Evolutionary conservation across 2,797 vertebrate genomes (phyloP).

Genomic region (Takifugu rubripes): DNA sequence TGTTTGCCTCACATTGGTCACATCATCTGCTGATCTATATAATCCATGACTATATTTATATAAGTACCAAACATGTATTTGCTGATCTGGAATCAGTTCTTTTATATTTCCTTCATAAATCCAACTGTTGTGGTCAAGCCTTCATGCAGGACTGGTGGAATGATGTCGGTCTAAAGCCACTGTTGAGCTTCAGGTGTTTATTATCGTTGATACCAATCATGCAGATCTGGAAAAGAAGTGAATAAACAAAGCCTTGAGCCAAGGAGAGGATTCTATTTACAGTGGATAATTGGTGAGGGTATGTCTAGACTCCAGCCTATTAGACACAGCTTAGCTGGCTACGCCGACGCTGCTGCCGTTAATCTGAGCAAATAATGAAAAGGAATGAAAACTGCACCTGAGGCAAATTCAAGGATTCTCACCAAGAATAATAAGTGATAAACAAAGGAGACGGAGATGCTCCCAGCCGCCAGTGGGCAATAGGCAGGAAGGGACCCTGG

Average conservation of each 20-base stretch:
- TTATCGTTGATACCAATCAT: conserved; percentile 70
- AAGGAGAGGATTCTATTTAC: conserved; percentile 77
- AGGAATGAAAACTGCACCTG: conserved; percentile 67
- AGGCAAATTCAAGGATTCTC: conserved; percentile 67
- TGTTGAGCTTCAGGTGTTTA: conserved; percentile 52
- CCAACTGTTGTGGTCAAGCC: not conserved
- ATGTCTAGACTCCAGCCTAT: conserved; percentile 76
- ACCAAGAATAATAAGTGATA: conserved; percentile 58
- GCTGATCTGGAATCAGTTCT: not conserved
- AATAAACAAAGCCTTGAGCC: conserved; percentile 76
- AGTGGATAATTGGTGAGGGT: conserved; percentile 79
- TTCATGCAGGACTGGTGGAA: conserved; percentile 17
- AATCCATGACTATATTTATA: not conserved
- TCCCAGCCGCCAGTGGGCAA: conserved; percentile 12
- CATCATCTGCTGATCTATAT: not conserved
- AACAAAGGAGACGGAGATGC: conserved; percentile 57
- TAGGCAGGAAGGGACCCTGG: no score
- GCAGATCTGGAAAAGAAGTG: conserved; percentile 69
- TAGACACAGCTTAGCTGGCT: conserved; percentile 76
- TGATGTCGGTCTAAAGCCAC: conserved; percentile 2
- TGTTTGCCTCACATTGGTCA: not conserved
- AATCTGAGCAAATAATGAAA: conserved; percentile 77
- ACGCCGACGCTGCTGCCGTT: conserved; percentile 63
- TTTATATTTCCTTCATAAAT: not conserved
- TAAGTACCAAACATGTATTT: not conserved